Evolutionary conservation across 2,888 invertebrate genomes (phyloP).

Genomic region (Coelinius sp.): DNA sequence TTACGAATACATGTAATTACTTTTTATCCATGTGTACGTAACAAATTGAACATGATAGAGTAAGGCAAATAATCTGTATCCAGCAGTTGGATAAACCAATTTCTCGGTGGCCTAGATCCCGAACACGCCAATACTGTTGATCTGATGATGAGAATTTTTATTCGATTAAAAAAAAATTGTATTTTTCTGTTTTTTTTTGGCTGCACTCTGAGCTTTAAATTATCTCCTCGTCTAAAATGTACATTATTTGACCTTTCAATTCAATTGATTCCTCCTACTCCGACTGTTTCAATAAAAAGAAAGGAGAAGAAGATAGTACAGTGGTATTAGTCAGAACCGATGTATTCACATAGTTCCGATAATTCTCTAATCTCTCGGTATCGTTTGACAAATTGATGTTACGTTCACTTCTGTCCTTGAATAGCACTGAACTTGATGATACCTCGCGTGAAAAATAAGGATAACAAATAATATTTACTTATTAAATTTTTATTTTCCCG

Average conservation of each 20-base stretch:
- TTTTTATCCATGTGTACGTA: not conserved
- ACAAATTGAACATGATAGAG: not conserved
- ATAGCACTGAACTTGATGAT: not conserved
- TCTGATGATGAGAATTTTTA: not conserved
- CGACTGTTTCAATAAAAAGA: not conserved
- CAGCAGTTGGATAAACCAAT: not conserved
- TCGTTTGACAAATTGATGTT: not conserved
- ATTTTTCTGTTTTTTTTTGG: too few relatives aligned
- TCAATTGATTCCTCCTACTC: not conserved
- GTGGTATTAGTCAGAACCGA: not conserved
- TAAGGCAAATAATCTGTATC: not conserved
- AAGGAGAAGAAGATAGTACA: not conserved
- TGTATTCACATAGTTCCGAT: not conserved
- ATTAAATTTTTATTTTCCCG: too few relatives aligned
- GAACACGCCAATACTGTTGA: not conserved
- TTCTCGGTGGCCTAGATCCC: not conserved
- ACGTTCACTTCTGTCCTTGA: slow-evolving; percentile 13
- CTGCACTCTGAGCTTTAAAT: too few relatives aligned
- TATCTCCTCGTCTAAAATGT: not conserved
- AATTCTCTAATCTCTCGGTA: not conserved
- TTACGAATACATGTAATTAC: not conserved
- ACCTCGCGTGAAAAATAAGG: too few relatives aligned
- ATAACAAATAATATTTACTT: too few relatives aligned
- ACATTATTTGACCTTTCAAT: not conserved
- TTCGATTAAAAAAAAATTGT: too few relatives aligned